A percentile compares a stretch with the other conserved stretches of the same genome.
These are phyloP conservation scores for Nipponia nippon DNA, from an alignment of 2,113 vertebrate genomes.

Conservation along the genomic window DNA sequence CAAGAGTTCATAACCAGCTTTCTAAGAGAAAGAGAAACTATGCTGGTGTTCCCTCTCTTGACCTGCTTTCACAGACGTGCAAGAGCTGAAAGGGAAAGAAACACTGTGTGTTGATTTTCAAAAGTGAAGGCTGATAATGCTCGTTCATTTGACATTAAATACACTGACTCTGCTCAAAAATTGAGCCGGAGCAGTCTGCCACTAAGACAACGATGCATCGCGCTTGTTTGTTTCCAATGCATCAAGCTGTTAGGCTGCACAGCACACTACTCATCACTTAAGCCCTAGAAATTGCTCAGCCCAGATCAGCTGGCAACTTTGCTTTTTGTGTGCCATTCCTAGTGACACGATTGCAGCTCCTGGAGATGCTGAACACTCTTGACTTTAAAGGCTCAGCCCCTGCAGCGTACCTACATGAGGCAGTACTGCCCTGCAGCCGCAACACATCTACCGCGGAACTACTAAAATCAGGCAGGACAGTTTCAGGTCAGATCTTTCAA, in stretches of 20 bases:
- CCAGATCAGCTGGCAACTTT: not conserved
- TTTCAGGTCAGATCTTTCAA: not conserved
- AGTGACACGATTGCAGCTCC: not conserved
- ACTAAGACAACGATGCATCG: not conserved
- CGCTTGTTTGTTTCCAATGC: not conserved
- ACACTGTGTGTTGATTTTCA: not conserved
- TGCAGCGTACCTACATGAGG: not conserved
- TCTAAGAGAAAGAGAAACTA: not conserved
- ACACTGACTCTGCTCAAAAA: not conserved
- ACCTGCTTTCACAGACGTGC: not conserved
- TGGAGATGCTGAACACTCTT: not conserved
- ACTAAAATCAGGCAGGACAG: not conserved
- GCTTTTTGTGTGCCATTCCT: not conserved
- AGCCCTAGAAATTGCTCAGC: not conserved
- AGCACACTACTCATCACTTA: not conserved
- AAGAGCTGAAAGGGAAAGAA: not conserved
- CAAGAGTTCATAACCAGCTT: slow-evolving; percentile 18
- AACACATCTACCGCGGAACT: not conserved
- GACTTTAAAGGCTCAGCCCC: not conserved
- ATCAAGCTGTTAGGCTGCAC: not conserved
- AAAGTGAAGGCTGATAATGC: not conserved
- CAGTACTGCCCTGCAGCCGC: not conserved
- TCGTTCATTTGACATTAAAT: not conserved
- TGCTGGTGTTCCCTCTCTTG: not conserved
- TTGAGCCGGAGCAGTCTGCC: not conserved